Conservation (phyloP, 2,113 vertebrate species). For the Malaclemys terrapin region DNA sequence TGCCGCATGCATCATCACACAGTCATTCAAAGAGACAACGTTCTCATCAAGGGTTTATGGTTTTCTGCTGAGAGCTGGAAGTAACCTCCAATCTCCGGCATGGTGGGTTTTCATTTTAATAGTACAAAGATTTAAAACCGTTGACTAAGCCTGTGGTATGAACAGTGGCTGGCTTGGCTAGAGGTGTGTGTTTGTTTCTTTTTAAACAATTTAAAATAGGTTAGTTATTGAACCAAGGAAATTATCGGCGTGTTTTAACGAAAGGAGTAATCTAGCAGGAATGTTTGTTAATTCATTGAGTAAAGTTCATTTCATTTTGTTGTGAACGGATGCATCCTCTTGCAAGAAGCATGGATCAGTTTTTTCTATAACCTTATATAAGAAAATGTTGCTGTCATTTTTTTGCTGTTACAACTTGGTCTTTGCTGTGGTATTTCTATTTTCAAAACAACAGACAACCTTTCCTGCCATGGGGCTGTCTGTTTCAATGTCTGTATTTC, state of each 20-base stretch:
- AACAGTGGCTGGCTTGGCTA: not conserved
- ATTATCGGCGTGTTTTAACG: not conserved
- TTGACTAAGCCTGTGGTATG: not conserved
- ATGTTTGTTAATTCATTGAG: not conserved
- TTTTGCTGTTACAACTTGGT: not conserved
- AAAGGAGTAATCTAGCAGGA: not conserved
- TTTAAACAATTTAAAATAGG: not conserved
- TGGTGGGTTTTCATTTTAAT: not conserved
- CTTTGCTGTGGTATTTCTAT: fast-evolving
- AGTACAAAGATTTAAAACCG: not conserved
- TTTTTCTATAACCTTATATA: not conserved
- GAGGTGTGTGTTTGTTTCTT: not conserved
- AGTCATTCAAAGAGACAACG: not conserved
- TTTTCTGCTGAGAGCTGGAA: not conserved
- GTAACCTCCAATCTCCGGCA: not conserved
- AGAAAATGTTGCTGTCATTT: not conserved
- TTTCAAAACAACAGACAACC: not conserved
- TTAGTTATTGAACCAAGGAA: not conserved
- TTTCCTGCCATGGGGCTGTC: not conserved
- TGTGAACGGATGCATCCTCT: not conserved
- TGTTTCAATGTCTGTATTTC: slow-evolving; percentile 23
- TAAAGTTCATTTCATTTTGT: not conserved
- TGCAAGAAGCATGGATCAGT: not conserved
- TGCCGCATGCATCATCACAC: not conserved
- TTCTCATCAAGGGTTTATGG: not conserved